Conservation (phyloP, 23 tunicate species). For the Diplosoma virens region DNA sequence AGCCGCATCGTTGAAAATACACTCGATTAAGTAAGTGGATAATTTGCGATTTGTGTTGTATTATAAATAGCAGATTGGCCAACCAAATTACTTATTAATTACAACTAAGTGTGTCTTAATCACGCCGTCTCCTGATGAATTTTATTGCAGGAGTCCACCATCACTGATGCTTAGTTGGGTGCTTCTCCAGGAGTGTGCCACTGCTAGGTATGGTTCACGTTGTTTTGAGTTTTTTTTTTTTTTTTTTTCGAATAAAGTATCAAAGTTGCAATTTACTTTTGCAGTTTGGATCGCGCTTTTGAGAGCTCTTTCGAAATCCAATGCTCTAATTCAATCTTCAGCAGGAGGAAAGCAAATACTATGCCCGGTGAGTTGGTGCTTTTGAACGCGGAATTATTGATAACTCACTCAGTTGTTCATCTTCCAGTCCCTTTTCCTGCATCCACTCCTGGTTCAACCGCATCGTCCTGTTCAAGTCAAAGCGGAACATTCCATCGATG, state of each 20-base stretch:
- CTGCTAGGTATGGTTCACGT: slow-evolving; percentile 13
- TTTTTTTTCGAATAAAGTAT: not conserved
- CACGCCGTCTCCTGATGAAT: too few species aligned
- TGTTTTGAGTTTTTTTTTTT: not conserved
- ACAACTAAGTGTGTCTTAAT: too few species aligned
- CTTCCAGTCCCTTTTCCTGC: slow-evolving; percentile 14
- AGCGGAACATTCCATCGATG: slow-evolving; percentile 14
- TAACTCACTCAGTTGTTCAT: too few species aligned
- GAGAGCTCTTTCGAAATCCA: slow-evolving; percentile 43
- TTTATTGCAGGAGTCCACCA: slow-evolving; percentile 27
- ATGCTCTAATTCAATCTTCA: slow-evolving; percentile 20
- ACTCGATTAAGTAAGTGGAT: slow-evolving; percentile 53
- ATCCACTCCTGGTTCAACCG: not conserved
- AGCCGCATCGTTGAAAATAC: slow-evolving; percentile 73
- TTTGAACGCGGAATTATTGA: too few species aligned
- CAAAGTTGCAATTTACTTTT: not conserved
- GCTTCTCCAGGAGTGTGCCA: slow-evolving; percentile 10
- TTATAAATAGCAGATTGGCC: not conserved
- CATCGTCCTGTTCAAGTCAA: slow-evolving; percentile 26
- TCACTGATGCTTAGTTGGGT: slow-evolving; percentile 49
- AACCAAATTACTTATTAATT: not conserved
- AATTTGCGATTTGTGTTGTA: not conserved
- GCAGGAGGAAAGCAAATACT: slow-evolving; percentile 82
- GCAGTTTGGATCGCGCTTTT: slow-evolving; percentile 71
- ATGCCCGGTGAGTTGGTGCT: slow-evolving; percentile 57